Evolutionary conservation across 2,797 vertebrate species (phyloP).

Genomic region (Pogoniulus pusillus): DNA sequence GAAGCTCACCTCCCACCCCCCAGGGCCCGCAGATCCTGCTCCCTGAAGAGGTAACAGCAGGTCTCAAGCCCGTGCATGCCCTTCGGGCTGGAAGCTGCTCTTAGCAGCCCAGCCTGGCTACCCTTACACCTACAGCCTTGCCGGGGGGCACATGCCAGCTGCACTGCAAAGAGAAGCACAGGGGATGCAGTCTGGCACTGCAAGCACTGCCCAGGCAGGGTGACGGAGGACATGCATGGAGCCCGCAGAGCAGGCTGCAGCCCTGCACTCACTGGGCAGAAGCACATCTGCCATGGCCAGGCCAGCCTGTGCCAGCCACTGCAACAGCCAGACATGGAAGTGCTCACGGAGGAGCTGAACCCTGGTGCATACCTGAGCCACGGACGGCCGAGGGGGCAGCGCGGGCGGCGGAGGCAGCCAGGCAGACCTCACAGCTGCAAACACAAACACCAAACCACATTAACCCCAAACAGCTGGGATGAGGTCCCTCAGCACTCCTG

Average conservation of each 20-base stretch:
- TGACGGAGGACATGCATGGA: background rate
- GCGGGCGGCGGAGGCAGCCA: slow-evolving; percentile 88
- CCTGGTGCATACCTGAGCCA: slow-evolving; percentile 83
- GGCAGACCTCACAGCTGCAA: slow-evolving; percentile 82
- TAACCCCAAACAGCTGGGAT: background rate
- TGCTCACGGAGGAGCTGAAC: background rate
- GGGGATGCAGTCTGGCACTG: background rate
- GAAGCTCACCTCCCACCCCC: too few species aligned
- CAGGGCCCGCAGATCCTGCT: too few species aligned
- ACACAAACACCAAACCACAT: background rate
- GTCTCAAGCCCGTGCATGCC: background rate
- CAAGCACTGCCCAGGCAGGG: background rate
- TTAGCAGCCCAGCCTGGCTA: background rate
- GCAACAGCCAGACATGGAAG: background rate
- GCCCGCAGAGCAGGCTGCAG: background rate
- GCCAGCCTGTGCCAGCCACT: background rate
- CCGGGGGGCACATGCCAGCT: background rate
- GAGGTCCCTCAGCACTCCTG: background rate
- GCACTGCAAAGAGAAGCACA: background rate
- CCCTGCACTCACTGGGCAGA: background rate
- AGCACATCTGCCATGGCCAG: background rate
- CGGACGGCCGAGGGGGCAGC: slow-evolving; percentile 88
- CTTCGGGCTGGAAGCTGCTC: background rate
- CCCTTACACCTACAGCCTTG: background rate
- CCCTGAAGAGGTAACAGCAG: background rate